phyloP scores from a whole-genome alignment of 2,113 vertebrate genomes.

The Rhabdornis inornatus region DNA sequence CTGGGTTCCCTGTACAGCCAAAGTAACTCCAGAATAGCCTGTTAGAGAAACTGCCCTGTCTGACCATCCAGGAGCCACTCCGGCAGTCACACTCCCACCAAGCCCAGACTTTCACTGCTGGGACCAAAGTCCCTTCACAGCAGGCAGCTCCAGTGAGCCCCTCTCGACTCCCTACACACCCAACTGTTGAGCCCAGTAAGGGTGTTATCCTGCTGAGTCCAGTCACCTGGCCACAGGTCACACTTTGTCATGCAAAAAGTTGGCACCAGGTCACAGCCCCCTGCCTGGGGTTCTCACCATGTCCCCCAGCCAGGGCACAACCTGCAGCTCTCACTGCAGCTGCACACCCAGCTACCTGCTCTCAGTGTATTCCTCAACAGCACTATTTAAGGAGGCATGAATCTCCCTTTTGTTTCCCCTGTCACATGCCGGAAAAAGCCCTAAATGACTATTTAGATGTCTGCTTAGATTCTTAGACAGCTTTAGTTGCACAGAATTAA shows the following conservation, averaged over 20 bases:
- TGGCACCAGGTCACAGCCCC: not conserved
- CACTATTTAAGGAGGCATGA: not conserved
- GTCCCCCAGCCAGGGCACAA: not conserved
- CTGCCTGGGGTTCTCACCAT: not conserved
- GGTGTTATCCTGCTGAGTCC: not conserved
- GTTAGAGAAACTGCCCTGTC: not conserved
- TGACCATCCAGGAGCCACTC: not conserved
- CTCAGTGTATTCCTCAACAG: not conserved
- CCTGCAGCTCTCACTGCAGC: not conserved
- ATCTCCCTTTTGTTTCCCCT: not conserved
- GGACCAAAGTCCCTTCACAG: not conserved
- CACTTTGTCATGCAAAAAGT: not conserved
- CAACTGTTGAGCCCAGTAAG: not conserved
- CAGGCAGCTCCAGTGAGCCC: not conserved
- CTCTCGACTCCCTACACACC: rapidly evolving
- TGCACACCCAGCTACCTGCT: not conserved
- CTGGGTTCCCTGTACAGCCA: not conserved
- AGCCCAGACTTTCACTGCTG: not conserved
- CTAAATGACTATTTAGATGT: not conserved
- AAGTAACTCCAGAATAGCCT: not conserved
- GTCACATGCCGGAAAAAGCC: not conserved
- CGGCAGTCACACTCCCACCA: not conserved
- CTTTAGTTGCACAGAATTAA: not conserved
- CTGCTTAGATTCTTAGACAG: not conserved
- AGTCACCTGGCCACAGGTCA: not conserved